Base-by-base conservation (phyloP, 2,888 invertebrate genomes). In the Leptura quadrifasciata region DNA sequence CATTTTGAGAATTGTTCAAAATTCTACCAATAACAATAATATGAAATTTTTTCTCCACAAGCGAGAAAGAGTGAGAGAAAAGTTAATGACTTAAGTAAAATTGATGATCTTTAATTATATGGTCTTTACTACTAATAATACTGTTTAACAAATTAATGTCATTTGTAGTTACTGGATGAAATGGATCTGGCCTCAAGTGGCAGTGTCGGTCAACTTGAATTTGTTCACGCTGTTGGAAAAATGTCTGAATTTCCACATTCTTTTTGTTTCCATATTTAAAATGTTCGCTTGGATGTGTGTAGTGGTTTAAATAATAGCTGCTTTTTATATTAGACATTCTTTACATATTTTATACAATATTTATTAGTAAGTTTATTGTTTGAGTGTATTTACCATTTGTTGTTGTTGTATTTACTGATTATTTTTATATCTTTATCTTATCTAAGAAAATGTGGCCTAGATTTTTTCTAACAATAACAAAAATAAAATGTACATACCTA, bases 211-310 rank as follows among this genome's bases (percentile, higher is more conserved):
- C 84, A 90, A 24, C 88, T 90, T 79, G 93, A 94, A 88, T 94
- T 94, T 84, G 89, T 91, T 78, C 91, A 93, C 78, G 91, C 92
- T 0, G 89, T 93, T 80, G 87, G 91, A 2, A 92, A 93, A 87
- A 91, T 93, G 85, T 91, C 93, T 0, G 94, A 94, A 83, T 93
- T 94, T 85, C 84, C 90, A 12, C 88, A 90, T 57, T 90, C 92
- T 0, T 93, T 94, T 87, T 91, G 92, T 82, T 92, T 93, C 82
- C 90, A 91, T 85, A 84, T 91, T 72, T 92, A 88, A 21, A 21
- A 57, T 57, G 15, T n/a, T 47, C 15, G 39, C 39, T 15, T 39
- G 15, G 47, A n/a, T 17, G 15, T 39, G 35, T 47, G n/a, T 47
- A 47, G 10, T 39, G 3, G 39, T 12, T 39, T 15, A 39, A 15